phyloP scores from a whole-genome alignment of 2,113 vertebrate genomes.

The Gorilla gorilla region DNA sequence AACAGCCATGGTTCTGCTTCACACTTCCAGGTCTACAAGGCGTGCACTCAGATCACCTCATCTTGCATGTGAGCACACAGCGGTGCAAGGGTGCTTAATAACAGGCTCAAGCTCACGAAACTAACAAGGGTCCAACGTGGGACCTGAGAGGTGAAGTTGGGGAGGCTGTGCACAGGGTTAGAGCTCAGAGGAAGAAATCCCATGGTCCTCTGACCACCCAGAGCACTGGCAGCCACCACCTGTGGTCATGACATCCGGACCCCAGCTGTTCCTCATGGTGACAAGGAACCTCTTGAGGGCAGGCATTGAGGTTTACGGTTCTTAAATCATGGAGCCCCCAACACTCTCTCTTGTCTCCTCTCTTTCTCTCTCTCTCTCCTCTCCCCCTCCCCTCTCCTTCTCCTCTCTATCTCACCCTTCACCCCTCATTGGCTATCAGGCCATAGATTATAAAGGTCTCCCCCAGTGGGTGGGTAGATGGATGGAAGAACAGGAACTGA shows the following conservation, averaged over 20 bases:
- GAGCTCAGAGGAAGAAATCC: no score
- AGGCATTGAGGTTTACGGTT: background rate
- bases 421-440: background rate
- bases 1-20: background rate
- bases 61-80: background rate
- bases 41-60: rapidly evolving
- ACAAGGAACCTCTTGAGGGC: background rate
- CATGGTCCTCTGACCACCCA: background rate
- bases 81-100: background rate
- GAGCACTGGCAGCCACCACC: background rate
- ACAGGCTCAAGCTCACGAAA: background rate
- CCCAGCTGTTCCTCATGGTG: background rate
- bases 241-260: rapidly evolving
- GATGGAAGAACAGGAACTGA: no score
- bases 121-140: background rate
- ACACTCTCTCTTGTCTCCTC: background rate
- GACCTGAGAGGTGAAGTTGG: rapidly evolving
- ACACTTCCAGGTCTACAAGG: rapidly evolving
- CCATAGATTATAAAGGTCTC: background rate
- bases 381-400: no score
- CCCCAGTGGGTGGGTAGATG: background rate
- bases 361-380: background rate
- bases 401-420: background rate
- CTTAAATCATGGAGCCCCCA: no score
- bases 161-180: background rate